Evolutionary conservation across 1,140 invertebrate genomes (phyloP).

Genomic region (Drosophila parvula): DNA sequence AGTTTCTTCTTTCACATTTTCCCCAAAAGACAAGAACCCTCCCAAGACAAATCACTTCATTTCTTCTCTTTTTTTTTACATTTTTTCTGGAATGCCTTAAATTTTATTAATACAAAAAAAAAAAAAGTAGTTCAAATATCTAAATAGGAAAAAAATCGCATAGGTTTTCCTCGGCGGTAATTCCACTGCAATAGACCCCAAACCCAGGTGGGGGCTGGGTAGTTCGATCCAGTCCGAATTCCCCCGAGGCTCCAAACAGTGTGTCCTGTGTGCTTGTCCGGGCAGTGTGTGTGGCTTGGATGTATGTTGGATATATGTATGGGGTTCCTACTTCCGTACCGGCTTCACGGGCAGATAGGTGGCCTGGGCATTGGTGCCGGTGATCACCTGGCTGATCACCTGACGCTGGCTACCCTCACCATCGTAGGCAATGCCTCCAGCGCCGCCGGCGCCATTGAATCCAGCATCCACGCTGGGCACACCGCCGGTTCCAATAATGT

Average conservation of each 20-base stretch:
- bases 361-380: conserved; percentile 76
- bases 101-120: conserved; percentile 60
- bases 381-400: conserved; percentile 20
- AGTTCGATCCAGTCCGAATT: conserved; percentile 13
- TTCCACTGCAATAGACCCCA: conserved; percentile 43
- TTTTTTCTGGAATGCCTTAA: conserved; percentile 76
- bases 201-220: conserved; percentile 16
- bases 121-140: conserved; percentile 20
- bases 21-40: too few relatives aligned
- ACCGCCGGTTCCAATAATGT: conserved; percentile 68
- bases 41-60: neutral
- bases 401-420: conserved; percentile 43
- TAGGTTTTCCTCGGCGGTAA: conserved; percentile 21
- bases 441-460: neutral
- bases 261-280: conserved; percentile 5
- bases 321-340: conserved; percentile 58
- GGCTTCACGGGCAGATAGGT: conserved; percentile 72
- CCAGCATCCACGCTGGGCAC: conserved; percentile 40
- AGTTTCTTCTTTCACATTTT: neutral
- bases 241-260: conserved; percentile 32
- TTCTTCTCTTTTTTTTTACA: neutral
- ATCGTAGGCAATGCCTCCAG: conserved; percentile 19
- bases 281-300: conserved; percentile 14
- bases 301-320: neutral
- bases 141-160: conserved; percentile 47